phyloP scores from a whole-genome alignment of 2,113 vertebrate species.

The Dicrurus megarhynchus region DNA sequence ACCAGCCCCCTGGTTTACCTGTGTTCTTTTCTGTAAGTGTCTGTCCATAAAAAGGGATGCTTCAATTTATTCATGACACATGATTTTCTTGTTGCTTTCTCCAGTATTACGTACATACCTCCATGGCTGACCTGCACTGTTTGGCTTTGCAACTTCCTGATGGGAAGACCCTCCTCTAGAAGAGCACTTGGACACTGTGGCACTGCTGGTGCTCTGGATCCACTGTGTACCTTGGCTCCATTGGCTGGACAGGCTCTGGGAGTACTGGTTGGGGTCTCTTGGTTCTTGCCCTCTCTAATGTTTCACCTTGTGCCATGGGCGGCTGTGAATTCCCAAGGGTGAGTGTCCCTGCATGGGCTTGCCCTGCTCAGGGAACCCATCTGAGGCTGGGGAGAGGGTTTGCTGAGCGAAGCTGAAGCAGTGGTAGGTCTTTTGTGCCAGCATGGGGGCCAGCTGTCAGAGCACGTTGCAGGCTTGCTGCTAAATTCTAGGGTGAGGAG shows the following conservation, averaged over 20 bases:
- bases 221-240: fast-evolving
- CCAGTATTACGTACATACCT: not conserved
- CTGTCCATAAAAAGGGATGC: not conserved
- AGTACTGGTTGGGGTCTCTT: fast-evolving
- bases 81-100: not conserved
- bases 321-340: not conserved
- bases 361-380: not conserved
- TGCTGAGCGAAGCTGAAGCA: not conserved
- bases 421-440: fast-evolving
- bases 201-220: not conserved
- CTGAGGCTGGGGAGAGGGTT: too few species aligned
- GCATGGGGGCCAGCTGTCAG: fast-evolving
- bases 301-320: fast-evolving
- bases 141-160: not conserved
- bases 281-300: not conserved
- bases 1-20: not conserved
- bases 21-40: not conserved
- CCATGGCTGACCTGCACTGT: not conserved
- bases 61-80: not conserved
- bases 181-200: fast-evolving
- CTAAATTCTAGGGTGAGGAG: not conserved
- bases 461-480: not conserved
- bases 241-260: fast-evolving
- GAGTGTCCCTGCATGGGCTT: not conserved
- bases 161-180: not conserved